Evolutionary conservation across 2,888 invertebrate genomes (phyloP).

Genomic region (Diarsia dahlii): DNA sequence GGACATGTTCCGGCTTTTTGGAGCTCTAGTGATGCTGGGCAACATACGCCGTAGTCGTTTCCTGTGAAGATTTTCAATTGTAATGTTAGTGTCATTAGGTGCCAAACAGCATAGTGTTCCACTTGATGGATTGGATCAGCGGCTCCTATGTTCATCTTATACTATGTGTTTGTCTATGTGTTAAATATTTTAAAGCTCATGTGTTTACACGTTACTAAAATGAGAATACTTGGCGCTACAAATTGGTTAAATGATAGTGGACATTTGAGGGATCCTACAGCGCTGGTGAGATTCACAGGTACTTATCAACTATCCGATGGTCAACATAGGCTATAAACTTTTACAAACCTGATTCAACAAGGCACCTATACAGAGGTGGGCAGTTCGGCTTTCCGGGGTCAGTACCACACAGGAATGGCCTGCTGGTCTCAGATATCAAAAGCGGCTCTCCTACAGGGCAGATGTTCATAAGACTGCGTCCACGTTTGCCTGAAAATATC

Average conservation of each 20-base stretch:
- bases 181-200: neutral
- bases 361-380: constrained; percentile 95
- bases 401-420: constrained; percentile 95
- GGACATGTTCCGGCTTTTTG: constrained; percentile 96
- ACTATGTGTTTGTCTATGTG: neutral
- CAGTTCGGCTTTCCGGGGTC: constrained; percentile 96
- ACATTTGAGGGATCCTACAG: fast-evolving
- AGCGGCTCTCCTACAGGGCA: constrained; percentile 95
- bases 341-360: constrained; percentile 92
- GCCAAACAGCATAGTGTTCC: neutral
- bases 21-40: constrained; percentile 94
- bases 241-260: neutral
- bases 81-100: neutral
- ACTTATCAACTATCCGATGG: neutral
- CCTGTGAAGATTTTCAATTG: constrained; percentile 78
- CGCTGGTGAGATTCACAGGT: neutral
- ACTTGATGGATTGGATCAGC: neutral
- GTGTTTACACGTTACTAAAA: neutral
- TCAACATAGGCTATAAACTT: neutral
- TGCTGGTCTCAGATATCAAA: constrained; percentile 93
- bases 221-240: neutral
- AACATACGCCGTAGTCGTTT: constrained; percentile 97
- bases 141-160: neutral
- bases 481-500: constrained; percentile 92
- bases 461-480: constrained; percentile 94